Base-by-base conservation (phyloP, 2,797 vertebrate genomes). In the Scyliorhinus canicula region DNA sequence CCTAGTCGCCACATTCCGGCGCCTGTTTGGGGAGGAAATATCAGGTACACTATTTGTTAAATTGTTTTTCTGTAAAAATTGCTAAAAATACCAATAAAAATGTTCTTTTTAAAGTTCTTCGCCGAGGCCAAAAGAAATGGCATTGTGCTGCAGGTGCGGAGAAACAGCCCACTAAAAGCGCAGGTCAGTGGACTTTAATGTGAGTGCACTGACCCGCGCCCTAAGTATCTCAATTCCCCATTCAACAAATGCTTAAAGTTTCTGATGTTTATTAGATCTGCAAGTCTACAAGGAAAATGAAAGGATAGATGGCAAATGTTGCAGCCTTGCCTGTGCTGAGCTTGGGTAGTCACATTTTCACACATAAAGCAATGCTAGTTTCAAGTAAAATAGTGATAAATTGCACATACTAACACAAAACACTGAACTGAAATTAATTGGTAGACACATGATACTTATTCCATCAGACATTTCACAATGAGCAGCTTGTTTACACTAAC, bases 311-410 rank as follows among this genome's bases (percentile, higher is more conserved):
- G 8, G 88, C 88, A 93, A 95, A 95, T 5, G 50, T 65, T 31
- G 50, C 88, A 28, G 88, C 95, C 35, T 95, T 95, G 26, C 52
- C 95, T 55, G 86, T 95, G 31, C 19, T 95, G 95, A 88, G 95
- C 95, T 67, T 95, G 95, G 35, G 86, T 47, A 88, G 95, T 95
- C 50, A 57, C 95, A 85, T 74, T 74, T 79, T 28, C 12, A 60
- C 6, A 88, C 24, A 69, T 2, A 52, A 65, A 82, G 16, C 8
- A 31, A 35, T 79, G 40, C 44, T 79, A 79, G 40, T 79, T 79
- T 44, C 77, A 79, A 44, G 3, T 79, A 44, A 44, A 4, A 6
- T 79, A 79, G 77, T 79, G 40, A 79, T 79, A 79, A 44, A 79
- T 19, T 11, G 19, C n/a, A 79, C 19, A 79, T 79, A 24, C 77